These are phyloP conservation scores for Holothuria scabra DNA, from an alignment of 53 echinoderm and acorn worm genomes.

Conservation along the genomic window DNA sequence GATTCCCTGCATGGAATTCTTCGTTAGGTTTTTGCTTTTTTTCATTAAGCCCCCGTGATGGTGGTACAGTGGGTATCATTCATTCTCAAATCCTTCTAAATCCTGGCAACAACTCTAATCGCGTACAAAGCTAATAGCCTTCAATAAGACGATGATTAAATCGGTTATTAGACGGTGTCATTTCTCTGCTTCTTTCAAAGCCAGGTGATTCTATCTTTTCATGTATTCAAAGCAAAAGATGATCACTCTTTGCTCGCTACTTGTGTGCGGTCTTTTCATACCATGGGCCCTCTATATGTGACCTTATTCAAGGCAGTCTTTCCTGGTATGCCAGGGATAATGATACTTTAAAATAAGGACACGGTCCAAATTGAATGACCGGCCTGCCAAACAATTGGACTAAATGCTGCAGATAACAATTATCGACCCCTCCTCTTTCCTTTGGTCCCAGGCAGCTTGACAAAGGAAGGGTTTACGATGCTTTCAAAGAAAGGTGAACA, in stretches of 20 bases:
- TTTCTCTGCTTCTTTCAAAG: no score
- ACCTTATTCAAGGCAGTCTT: not conserved
- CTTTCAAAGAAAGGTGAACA: conserved; percentile 55
- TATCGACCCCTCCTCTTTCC: conserved; percentile 68
- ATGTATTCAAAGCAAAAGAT: no score
- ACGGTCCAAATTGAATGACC: not conserved
- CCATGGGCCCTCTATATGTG: not conserved
- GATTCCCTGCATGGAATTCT: no score
- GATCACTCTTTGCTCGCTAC: not conserved
- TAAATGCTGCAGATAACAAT: conserved; percentile 60
- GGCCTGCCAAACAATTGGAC: conserved; percentile 15
- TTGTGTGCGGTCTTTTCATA: conserved; percentile 14
- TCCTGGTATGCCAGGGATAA: conserved; percentile 31
- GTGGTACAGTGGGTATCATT: no score
- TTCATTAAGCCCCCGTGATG: no score
- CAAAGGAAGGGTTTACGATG: not conserved
- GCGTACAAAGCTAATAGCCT: no score
- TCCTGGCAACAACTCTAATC: no score
- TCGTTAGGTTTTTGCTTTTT: no score
- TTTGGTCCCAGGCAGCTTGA: conserved; percentile 32
- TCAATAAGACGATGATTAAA: no score
- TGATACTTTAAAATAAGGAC: conserved; percentile 22
- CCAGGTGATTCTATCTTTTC: no score
- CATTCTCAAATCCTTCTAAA: no score
- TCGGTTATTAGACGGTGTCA: no score